Conservation (phyloP, 2,797 vertebrate genomes). For the Danio choprae region DNA sequence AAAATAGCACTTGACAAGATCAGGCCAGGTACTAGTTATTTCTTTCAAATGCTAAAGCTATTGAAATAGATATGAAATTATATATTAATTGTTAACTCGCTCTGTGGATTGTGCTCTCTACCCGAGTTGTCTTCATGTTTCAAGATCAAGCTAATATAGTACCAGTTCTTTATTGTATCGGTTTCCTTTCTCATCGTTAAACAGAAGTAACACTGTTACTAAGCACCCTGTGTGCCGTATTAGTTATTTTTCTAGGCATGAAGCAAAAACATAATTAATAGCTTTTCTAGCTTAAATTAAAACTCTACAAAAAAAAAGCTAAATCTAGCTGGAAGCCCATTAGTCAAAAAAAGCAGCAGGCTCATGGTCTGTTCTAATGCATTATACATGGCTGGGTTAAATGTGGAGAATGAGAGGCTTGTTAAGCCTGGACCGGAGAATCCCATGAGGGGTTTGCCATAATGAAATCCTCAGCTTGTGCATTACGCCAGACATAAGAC, state of each 20-base stretch:
- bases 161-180: background rate
- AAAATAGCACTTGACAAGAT: constrained; percentile 35
- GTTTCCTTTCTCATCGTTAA: background rate
- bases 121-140: background rate
- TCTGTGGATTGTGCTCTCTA: background rate
- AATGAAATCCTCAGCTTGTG: constrained; percentile 54
- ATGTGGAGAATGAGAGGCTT: constrained; percentile 43
- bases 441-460: constrained; percentile 44
- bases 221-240: background rate
- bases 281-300: background rate
- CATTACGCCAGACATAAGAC: constrained; percentile 44
- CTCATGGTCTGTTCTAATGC: constrained; percentile 44
- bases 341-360: constrained; percentile 30
- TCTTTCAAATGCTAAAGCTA: constrained; percentile 18
- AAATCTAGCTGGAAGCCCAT: constrained; percentile 21
- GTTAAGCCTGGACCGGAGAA: constrained; percentile 53
- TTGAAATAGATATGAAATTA: constrained; percentile 13
- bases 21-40: constrained; percentile 22
- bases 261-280: constrained; percentile 1
- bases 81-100: constrained; percentile 10
- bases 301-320: background rate
- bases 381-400: constrained; percentile 53
- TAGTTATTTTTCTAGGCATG: background rate
- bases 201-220: background rate
- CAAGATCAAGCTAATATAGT: background rate